A percentile compares a stretch with the other conserved stretches of the same genome.
Conservation (phyloP, 1,140 invertebrate genomes). For the Pseudomyrmex cubaensis region DNA sequence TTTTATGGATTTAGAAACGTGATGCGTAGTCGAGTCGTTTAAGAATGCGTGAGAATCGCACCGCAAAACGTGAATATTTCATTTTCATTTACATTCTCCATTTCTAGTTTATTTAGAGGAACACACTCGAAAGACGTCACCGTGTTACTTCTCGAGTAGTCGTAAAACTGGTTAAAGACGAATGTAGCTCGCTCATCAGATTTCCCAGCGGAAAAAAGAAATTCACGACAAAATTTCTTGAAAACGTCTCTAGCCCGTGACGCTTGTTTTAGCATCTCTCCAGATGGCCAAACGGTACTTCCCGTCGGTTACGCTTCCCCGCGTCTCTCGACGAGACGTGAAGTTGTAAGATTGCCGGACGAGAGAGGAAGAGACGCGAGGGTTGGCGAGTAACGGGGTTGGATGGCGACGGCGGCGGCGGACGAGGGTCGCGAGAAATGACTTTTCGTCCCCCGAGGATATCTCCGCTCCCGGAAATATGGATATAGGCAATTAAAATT, state of each 20-base stretch:
- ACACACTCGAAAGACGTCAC: slow-evolving; percentile 36
- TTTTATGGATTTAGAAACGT: background rate
- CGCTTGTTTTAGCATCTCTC: slow-evolving; percentile 68
- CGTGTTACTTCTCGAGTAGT: slow-evolving; percentile 58
- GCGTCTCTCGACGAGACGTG: slow-evolving; percentile 46
- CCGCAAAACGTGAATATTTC: background rate
- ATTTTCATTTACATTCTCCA: slow-evolving; percentile 26
- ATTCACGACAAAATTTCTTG: slow-evolving; percentile 63
- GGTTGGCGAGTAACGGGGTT: slow-evolving; percentile 3
- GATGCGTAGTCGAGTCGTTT: background rate
- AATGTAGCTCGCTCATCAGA: slow-evolving; percentile 45
- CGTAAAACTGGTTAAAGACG: slow-evolving; percentile 62
- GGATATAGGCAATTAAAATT: slow-evolving; percentile 79
- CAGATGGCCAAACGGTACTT: slow-evolving; percentile 59
- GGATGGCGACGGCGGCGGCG: slow-evolving; percentile 1
- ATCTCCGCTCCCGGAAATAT: slow-evolving; percentile 74
- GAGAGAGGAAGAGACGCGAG: background rate
- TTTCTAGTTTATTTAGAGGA: slow-evolving; percentile 13
- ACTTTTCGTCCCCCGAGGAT: slow-evolving; percentile 75
- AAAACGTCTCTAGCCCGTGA: slow-evolving; percentile 53
- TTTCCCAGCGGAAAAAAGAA: slow-evolving; percentile 66
- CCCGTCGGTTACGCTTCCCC: slow-evolving; percentile 67
- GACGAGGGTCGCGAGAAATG: slow-evolving; percentile 72
- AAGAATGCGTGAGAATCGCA: slow-evolving; percentile 6
- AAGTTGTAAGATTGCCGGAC: slow-evolving; percentile 52